Conservation (phyloP, 2,888 invertebrate genomes). For the Margaritifera margaritifera region DNA sequence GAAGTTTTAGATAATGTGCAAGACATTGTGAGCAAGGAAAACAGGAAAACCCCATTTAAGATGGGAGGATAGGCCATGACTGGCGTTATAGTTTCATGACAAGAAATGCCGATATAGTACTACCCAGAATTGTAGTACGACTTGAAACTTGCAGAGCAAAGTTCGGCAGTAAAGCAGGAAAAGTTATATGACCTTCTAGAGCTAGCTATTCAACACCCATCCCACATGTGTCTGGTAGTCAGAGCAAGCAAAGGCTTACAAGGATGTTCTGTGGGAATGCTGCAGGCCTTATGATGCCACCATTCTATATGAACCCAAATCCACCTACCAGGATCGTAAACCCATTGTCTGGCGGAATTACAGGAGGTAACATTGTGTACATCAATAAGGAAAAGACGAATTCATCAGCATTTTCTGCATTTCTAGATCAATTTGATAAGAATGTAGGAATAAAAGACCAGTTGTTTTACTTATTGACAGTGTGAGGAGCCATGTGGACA, state of each 20-base stretch:
- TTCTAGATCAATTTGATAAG: slow-evolving; percentile 24
- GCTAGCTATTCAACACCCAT: too few relatives aligned
- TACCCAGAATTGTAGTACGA: slow-evolving; percentile 12
- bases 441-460: slow-evolving; percentile 26
- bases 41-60: slow-evolving; percentile 18
- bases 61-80: slow-evolving; percentile 17
- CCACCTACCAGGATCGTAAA: slow-evolving; percentile 20
- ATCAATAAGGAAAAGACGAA: slow-evolving; percentile 36
- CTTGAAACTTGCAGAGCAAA: slow-evolving; percentile 21
- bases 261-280: slow-evolving; percentile 33
- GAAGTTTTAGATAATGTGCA: slow-evolving; percentile 19
- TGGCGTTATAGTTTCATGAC: slow-evolving; percentile 23
- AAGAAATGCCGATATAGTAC: slow-evolving; percentile 16
- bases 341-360: slow-evolving; percentile 18
- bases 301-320: slow-evolving; percentile 22
- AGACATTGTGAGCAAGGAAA: slow-evolving; percentile 11
- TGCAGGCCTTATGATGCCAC: slow-evolving; percentile 29
- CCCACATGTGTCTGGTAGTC: slow-evolving; percentile 24
- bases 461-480: slow-evolving; percentile 28
- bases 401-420: slow-evolving; percentile 13
- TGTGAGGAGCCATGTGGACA: slow-evolving; percentile 27
- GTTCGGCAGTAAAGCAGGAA: too few relatives aligned
- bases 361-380: slow-evolving; percentile 23
- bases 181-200: too few relatives aligned
- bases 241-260: slow-evolving; percentile 23